Conservation (phyloP, 2,113 vertebrate genomes). For the Phaethon lepturus region DNA sequence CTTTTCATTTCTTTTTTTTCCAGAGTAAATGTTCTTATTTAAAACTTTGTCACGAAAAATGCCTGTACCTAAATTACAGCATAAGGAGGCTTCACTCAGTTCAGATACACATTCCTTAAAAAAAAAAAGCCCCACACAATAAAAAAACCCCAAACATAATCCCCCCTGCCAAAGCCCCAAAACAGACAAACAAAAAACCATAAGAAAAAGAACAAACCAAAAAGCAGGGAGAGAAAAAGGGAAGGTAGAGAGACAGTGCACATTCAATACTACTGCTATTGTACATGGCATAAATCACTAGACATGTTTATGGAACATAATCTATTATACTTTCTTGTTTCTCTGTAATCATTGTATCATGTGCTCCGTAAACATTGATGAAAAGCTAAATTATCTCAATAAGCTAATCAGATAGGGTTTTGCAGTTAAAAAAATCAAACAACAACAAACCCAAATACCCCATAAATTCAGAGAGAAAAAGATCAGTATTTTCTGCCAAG, state of each 20-base stretch:
- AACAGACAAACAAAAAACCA: not conserved
- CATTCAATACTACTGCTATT: not conserved
- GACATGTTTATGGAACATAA: not conserved
- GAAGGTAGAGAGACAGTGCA: not conserved
- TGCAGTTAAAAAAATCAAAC: not conserved
- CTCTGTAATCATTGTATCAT: not conserved
- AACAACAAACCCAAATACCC: not conserved
- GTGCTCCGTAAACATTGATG: not conserved
- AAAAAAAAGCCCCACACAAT: not conserved
- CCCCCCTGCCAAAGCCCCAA: not conserved
- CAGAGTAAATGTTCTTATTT: conserved; percentile 56
- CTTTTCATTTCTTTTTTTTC: conserved; percentile 3
- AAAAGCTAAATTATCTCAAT: not conserved
- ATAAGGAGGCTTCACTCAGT: not conserved
- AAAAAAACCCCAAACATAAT: too few species aligned
- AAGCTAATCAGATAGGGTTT: not conserved
- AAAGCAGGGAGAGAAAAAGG: not conserved
- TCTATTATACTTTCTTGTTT: not conserved
- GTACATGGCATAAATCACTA: not conserved
- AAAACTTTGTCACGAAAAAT: conserved; percentile 33
- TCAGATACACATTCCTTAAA: not conserved
- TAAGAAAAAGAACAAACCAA: not conserved
- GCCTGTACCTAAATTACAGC: not conserved
- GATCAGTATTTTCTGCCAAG: not conserved
- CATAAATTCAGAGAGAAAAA: not conserved